phyloP scores from a whole-genome alignment of 2,888 invertebrate genomes.

The Ichneumon xanthorius region DNA sequence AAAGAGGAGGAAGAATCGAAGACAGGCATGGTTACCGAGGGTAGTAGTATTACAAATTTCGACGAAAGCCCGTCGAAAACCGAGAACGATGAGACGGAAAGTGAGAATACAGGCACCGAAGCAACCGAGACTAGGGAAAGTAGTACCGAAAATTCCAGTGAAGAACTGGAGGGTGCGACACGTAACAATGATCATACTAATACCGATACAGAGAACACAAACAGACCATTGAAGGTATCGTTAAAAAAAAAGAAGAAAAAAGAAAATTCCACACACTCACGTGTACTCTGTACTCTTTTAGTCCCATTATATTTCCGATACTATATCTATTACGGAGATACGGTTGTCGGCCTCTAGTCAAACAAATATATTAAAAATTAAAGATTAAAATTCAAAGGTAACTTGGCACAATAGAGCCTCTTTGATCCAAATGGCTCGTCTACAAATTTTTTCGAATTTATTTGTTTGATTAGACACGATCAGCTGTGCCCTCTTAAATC shows the following conservation, averaged over 20 bases:
- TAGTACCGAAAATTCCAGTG: conserved; percentile 64
- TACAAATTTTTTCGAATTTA: not conserved
- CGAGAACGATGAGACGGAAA: conserved; percentile 56
- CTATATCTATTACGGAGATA: conserved; percentile 29
- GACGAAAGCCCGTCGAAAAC: conserved; percentile 57
- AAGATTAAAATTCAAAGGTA: not conserved
- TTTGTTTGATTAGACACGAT: conserved; percentile 18
- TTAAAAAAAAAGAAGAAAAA: conserved; percentile 51
- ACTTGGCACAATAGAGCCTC: not conserved
- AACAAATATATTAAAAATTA: not conserved
- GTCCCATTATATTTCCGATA: conserved; percentile 59
- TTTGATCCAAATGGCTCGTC: not conserved
- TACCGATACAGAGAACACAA: conserved; percentile 70
- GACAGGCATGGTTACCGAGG: conserved; percentile 65
- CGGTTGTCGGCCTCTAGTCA: not conserved
- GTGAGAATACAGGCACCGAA: conserved; percentile 53
- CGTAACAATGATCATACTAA: conserved; percentile 68
- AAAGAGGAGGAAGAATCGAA: conserved; percentile 71
- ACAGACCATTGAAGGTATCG: conserved; percentile 69
- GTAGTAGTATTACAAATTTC: conserved; percentile 66
- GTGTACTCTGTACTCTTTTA: conserved; percentile 66
- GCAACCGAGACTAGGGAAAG: conserved; percentile 63
- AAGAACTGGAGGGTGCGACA: conserved; percentile 68
- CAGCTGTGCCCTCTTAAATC: not conserved
- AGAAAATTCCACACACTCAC: conserved; percentile 55